These are phyloP conservation scores for Myotis planiceps DNA, from an alignment of 2,797 vertebrate genomes.

Conservation along the genomic window DNA sequence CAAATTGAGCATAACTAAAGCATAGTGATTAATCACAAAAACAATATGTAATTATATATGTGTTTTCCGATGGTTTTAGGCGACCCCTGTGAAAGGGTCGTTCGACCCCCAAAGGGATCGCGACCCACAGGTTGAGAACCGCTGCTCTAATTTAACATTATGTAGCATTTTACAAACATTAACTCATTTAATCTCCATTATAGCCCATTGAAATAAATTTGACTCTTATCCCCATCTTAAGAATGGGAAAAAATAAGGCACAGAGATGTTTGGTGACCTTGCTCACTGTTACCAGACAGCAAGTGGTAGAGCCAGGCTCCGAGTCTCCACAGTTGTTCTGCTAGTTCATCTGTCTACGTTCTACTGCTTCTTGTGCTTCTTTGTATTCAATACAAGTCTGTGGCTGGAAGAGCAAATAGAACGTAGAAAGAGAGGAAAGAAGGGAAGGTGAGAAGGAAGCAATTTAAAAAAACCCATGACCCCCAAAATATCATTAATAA, in stretches of 20 bases:
- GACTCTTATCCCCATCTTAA: not conserved
- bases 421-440: not conserved
- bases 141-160: not conserved
- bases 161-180: not conserved
- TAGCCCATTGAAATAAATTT: not conserved
- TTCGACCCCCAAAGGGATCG: too few relatives aligned
- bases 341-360: rapidly evolving
- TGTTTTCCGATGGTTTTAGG: too few relatives aligned
- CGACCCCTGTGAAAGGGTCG: too few relatives aligned
- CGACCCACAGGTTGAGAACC: too few relatives aligned
- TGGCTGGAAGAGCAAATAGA: not conserved
- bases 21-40: too few relatives aligned
- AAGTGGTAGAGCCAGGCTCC: not conserved
- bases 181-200: not conserved
- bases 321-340: rapidly evolving
- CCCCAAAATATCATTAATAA: not conserved
- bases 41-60: too few relatives aligned
- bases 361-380: rapidly evolving
- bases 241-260: not conserved
- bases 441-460: not conserved
- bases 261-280: not conserved
- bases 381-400: not conserved
- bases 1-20: too few relatives aligned
- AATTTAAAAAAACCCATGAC: not conserved
- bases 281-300: not conserved